Conservation (phyloP, 2,888 invertebrate genomes). For the Anthoptus insignis region DNA sequence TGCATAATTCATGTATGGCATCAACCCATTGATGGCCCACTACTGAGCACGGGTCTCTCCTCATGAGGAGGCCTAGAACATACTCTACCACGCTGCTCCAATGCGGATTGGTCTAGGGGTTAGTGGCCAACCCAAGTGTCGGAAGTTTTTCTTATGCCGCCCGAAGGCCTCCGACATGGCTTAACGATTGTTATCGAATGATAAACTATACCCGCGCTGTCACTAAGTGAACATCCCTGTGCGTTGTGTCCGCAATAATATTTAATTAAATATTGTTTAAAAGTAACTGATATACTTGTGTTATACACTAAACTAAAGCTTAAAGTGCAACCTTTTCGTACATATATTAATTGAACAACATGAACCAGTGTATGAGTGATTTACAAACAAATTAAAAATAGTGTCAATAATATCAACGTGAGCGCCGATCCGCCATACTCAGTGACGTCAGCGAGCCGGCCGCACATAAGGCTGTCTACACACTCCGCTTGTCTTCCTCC, state of each 20-base stretch:
- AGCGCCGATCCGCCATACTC: not conserved
- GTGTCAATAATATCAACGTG: not conserved
- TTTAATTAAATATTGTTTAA: not conserved
- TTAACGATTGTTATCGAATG: too few species aligned
- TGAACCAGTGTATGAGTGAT: not conserved
- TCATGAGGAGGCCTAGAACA: too few species aligned
- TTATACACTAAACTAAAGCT: not conserved
- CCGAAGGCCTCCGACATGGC: too few species aligned
- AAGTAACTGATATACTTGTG: not conserved
- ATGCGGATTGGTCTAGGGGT: too few species aligned
- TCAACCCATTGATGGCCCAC: too few species aligned
- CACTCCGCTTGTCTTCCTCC: not conserved
- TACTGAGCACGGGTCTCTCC: too few species aligned
- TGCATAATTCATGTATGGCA: too few species aligned
- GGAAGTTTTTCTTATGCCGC: too few species aligned
- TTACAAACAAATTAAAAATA: not conserved
- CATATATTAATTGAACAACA: not conserved
- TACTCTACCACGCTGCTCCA: too few species aligned
- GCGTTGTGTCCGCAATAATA: conserved; percentile 10
- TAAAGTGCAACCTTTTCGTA: not conserved
- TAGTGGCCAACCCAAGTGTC: too few species aligned
- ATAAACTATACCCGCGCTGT: too few species aligned
- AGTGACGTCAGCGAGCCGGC: not conserved
- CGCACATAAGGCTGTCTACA: not conserved
- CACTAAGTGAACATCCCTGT: not conserved